Percentiles rank a stretch among this genome's conserved stretches.
These are phyloP conservation scores for Aporophyla lueneburgensis DNA, from an alignment of 2,888 invertebrate genomes.

Conservation along the genomic window DNA sequence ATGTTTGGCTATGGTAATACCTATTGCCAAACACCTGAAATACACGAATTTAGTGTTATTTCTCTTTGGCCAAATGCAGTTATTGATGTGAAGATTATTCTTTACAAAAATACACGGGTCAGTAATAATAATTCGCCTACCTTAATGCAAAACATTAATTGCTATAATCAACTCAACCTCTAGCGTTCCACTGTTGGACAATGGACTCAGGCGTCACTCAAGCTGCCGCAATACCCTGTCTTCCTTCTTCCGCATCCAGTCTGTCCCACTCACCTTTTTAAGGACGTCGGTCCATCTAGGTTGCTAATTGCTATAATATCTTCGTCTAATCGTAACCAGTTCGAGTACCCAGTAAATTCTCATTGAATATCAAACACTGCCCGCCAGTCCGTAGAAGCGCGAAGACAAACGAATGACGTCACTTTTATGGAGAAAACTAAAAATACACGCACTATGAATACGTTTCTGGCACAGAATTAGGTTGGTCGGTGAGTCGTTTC, in stretches of 20 bases:
- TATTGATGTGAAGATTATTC: not conserved
- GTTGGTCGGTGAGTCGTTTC: slow-evolving; percentile 44
- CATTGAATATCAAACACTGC: not conserved
- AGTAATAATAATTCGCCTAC: no score
- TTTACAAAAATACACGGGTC: not conserved
- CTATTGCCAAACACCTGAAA: not conserved
- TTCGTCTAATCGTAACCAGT: not conserved
- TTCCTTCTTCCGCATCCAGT: not conserved
- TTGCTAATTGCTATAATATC: not conserved
- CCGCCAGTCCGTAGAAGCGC: slow-evolving; percentile 11
- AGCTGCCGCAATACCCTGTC: not conserved
- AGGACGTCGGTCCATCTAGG: not conserved
- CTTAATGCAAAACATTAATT: not conserved
- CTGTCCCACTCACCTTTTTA: not conserved
- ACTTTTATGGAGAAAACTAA: slow-evolving; percentile 56
- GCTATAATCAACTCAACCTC: not conserved
- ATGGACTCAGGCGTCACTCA: not conserved
- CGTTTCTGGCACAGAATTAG: slow-evolving; percentile 59
- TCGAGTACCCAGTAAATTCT: slow-evolving; percentile 5
- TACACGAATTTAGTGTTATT: not conserved
- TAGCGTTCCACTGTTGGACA: not conserved
- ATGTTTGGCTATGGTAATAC: not conserved
- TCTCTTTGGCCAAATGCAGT: not conserved
- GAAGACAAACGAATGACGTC: slow-evolving; percentile 56
- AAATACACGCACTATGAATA: slow-evolving; percentile 54